These are phyloP conservation scores for Bovichtus variegatus DNA, from an alignment of 2,797 vertebrate species.

Conservation along the genomic window DNA sequence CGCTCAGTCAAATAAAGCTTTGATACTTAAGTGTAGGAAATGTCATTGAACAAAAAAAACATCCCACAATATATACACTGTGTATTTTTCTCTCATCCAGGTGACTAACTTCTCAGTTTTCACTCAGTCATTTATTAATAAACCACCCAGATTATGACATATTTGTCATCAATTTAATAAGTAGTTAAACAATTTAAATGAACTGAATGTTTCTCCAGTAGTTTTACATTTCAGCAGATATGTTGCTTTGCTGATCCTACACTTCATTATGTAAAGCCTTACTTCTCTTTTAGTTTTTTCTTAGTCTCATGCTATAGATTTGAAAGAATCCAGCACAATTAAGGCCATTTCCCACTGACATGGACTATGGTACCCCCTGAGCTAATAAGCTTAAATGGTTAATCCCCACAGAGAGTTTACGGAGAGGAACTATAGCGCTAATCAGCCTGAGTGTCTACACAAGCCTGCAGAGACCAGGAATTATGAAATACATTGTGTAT, in stretches of 20 bases:
- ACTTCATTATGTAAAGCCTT: conserved; percentile 17
- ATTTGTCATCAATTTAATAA: neutral
- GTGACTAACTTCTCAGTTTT: neutral
- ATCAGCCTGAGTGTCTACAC: conserved; percentile 24
- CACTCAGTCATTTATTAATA: neutral
- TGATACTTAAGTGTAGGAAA: neutral
- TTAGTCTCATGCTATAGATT: neutral
- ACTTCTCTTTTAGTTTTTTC: neutral
- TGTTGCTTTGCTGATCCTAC: neutral
- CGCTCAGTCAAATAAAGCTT: neutral
- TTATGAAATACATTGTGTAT: conserved; percentile 8
- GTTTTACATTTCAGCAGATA: neutral
- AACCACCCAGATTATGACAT: neutral
- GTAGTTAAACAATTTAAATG: no score
- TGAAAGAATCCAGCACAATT: conserved; percentile 12
- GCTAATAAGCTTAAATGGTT: conserved; percentile 32
- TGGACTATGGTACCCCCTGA: conserved; percentile 21
- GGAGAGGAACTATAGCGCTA: neutral
- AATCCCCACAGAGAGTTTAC: conserved; percentile 25
- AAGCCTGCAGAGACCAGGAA: conserved; percentile 5
- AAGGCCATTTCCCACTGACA: conserved; percentile 11
- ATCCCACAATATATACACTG: neutral
- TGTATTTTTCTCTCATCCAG: neutral
- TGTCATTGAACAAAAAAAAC: neutral
- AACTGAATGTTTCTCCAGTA: neutral